Evolutionary conservation across 2,797 vertebrate genomes (phyloP), one percentile per base, ranked within the genome.

Genomic region (Chaunax sp.): DNA sequence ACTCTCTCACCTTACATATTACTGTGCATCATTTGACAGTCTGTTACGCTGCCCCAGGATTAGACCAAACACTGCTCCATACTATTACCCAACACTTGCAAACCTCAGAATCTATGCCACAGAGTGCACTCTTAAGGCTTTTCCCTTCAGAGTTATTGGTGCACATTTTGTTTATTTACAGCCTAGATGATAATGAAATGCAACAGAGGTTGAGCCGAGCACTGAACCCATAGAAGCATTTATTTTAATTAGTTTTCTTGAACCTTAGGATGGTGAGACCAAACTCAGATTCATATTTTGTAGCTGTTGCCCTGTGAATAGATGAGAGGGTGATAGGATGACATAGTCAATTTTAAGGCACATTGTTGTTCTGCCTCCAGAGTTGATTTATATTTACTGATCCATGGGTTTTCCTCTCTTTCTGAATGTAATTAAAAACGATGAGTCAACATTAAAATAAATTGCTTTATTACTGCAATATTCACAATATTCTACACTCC

Each of bases 11-110:
- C 63, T 70, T 71, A 63, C 46, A 61, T 80, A 46, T 73, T 80
- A 80, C 75, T 80, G 61, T 69, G 78, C 69, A 80, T 78, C 64
- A 59, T 88, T 83, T 86, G 80, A 86, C 79, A 75, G 71, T 73
- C 71, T 86, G 82, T 75, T 80, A 70, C 57, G 28, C 50, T 69
- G 73, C 75, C 77, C 67, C 57, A 55, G 83, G 79, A 84, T 83
- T 57, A 73, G 30, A 69, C 65, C 62, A 55, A 70, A 73, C 53
- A 54, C 61, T 23, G 19, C 62, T 67, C 55, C 6, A 3, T 67
- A 37, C 28, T 71, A n/a, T 71, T 44, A 59, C 30, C 45, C 7
- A 53, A 15, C 38, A 23, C 50, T 61, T 40, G 45, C 2, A 6
- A 43, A 44, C 41, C 30, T 37, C 10, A 7, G 57, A 37, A 26